Evolutionary conservation across 2,888 invertebrate genomes (phyloP).

Genomic region (Scaptodrosophila latifasciaeformis): DNA sequence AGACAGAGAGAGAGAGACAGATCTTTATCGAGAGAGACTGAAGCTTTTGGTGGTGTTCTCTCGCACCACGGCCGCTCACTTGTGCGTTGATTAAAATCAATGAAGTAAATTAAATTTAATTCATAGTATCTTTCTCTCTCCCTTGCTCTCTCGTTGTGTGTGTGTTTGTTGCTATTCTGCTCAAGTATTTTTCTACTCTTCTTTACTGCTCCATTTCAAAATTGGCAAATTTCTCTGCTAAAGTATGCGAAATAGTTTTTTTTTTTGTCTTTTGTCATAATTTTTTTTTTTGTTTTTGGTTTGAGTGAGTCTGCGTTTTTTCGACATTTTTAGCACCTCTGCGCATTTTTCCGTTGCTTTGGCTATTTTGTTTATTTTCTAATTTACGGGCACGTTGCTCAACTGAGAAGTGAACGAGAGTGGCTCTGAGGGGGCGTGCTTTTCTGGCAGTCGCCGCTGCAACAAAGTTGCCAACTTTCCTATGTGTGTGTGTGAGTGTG

Average conservation of each 20-base stretch:
- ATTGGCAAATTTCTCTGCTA: slow-evolving; percentile 38
- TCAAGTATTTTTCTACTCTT: too few relatives aligned
- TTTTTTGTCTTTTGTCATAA: slow-evolving; percentile 8
- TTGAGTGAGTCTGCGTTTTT: too few relatives aligned
- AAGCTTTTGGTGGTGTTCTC: neutral
- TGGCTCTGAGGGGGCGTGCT: slow-evolving; percentile 29
- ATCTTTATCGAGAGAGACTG: neutral
- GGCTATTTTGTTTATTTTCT: slow-evolving; percentile 33
- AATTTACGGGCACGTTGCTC: slow-evolving; percentile 45
- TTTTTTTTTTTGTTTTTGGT: slow-evolving; percentile 8
- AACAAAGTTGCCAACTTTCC: slow-evolving; percentile 20
- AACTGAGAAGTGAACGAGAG: too few relatives aligned
- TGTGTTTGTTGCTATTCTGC: too few relatives aligned
- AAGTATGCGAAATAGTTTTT: neutral
- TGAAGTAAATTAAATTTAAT: slow-evolving; percentile 53
- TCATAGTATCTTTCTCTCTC: slow-evolving; percentile 29
- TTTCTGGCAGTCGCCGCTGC: slow-evolving; percentile 12
- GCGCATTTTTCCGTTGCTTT: slow-evolving; percentile 13
- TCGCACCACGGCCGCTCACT: neutral
- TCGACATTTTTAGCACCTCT: slow-evolving; percentile 59
- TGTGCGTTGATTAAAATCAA: slow-evolving; percentile 41
- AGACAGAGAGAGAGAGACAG: neutral
- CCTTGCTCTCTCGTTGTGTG: neutral
- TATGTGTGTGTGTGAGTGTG: too few relatives aligned
- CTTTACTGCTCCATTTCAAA: too few relatives aligned